These are phyloP conservation scores for Dryas iulia DNA, from an alignment of 1,140 invertebrate genomes.

Conservation along the genomic window DNA sequence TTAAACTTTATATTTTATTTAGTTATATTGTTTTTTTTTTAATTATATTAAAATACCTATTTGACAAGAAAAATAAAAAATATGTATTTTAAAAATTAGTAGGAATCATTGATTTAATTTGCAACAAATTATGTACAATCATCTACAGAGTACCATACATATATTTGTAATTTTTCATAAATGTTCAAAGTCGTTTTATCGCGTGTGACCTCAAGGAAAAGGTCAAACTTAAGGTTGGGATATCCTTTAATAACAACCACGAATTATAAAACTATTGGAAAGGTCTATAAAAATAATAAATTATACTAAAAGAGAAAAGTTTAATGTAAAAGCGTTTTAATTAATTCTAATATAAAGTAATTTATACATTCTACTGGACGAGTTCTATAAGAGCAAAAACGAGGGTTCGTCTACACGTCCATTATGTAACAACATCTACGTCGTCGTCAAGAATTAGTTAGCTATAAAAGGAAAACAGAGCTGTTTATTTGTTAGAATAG, in stretches of 20 bases:
- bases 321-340: background rate
- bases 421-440: constrained; percentile 66
- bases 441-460: constrained; percentile 37
- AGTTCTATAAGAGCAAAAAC: background rate
- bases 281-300: background rate
- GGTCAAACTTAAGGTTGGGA: constrained; percentile 18
- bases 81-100: too few relatives aligned
- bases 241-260: constrained; percentile 6
- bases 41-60: too few relatives aligned
- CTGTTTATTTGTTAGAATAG: constrained; percentile 20
- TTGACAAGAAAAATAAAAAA: too few relatives aligned
- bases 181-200: constrained; percentile 2
- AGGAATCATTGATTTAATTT: too few relatives aligned
- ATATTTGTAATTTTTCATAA: background rate
- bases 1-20: background rate
- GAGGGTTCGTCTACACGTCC: constrained; percentile 28
- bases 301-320: background rate
- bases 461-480: constrained; percentile 28
- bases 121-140: too few relatives aligned
- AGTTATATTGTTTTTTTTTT: background rate
- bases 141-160: background rate
- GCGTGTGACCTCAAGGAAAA: constrained; percentile 20
- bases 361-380: background rate
- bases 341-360: background rate
- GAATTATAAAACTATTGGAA: constrained; percentile 1